Conservation (phyloP, 2,888 invertebrate genomes). For the Rhingia rostrata region DNA sequence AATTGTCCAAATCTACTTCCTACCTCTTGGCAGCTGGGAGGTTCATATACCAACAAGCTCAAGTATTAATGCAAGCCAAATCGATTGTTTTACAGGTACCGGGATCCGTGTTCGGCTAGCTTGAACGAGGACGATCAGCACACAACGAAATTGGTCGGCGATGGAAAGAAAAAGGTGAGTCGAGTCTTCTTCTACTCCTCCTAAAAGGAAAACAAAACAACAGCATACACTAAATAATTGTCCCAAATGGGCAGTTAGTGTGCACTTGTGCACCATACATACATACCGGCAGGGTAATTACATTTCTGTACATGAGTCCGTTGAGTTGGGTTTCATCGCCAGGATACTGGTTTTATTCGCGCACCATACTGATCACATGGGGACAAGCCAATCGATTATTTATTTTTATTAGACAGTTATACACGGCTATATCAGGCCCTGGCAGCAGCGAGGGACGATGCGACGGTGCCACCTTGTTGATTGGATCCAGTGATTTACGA, state of each 20-base stretch:
- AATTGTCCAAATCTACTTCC: constrained; percentile 60
- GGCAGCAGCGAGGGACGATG: not conserved
- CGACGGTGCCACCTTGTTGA: constrained; percentile 43
- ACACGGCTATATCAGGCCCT: constrained; percentile 35
- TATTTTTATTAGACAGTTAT: constrained; percentile 67
- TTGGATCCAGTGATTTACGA: constrained; percentile 69
- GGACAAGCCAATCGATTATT: constrained; percentile 62
- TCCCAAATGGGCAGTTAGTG: constrained; percentile 74
- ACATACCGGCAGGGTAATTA: constrained; percentile 48
- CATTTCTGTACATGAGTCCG: constrained; percentile 48
- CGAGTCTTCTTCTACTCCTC: constrained; percentile 77
- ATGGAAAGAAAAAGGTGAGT: constrained; percentile 91
- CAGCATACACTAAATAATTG: constrained; percentile 67
- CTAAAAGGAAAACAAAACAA: constrained; percentile 14
- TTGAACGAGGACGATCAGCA: constrained; percentile 95
- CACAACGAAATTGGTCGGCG: constrained; percentile 94
- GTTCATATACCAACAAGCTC: constrained; percentile 32
- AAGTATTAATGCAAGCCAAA: constrained; percentile 64
- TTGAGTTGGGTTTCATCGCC: constrained; percentile 32
- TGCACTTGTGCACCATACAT: constrained; percentile 63
- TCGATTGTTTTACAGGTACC: constrained; percentile 84
- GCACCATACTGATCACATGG: constrained; percentile 55
- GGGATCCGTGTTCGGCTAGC: constrained; percentile 95
- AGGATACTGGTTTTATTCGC: constrained; percentile 55
- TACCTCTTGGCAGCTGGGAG: constrained; percentile 40